These are phyloP conservation scores for Gobiocypris rarus DNA, from an alignment of 2,113 vertebrate genomes.

Conservation along the genomic window DNA sequence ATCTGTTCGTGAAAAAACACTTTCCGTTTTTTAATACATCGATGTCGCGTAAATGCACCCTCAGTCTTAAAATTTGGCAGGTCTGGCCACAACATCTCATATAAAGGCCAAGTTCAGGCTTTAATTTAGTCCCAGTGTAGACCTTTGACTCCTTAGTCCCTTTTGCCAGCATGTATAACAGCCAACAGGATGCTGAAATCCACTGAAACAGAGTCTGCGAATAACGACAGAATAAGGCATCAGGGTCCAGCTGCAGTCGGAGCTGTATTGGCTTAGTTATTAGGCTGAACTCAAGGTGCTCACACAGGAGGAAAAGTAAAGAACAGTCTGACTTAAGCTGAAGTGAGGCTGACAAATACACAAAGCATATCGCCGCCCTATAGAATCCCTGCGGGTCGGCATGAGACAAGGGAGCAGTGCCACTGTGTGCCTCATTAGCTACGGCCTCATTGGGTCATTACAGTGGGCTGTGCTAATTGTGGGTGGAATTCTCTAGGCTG, in stretches of 20 bases:
- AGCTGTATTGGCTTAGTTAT: conserved; percentile 12
- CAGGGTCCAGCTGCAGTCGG: not conserved
- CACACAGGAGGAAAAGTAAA: conserved; percentile 9
- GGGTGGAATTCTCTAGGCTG: conserved; percentile 21
- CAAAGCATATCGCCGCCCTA: not conserved
- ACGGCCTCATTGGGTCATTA: conserved; percentile 19
- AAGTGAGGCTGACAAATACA: conserved; percentile 30
- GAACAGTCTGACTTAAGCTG: not conserved
- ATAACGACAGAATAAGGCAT: conserved; percentile 53
- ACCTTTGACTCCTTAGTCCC: not conserved
- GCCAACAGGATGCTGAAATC: conserved; percentile 37
- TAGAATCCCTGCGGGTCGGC: not conserved
- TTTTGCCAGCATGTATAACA: conserved; percentile 10
- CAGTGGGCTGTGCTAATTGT: not conserved
- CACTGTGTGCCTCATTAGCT: conserved; percentile 9
- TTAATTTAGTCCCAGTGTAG: not conserved
- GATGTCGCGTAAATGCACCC: no score
- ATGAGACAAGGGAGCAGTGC: not conserved
- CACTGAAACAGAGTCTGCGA: conserved; percentile 34
- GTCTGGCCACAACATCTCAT: not conserved
- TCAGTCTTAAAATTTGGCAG: no score
- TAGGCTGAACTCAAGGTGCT: conserved; percentile 31
- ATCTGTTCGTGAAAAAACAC: no score
- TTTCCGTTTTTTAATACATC: no score
- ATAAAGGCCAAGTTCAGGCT: not conserved